Conservation (phyloP, 2,797 vertebrate genomes). For the Intellagama lesueurii region DNA sequence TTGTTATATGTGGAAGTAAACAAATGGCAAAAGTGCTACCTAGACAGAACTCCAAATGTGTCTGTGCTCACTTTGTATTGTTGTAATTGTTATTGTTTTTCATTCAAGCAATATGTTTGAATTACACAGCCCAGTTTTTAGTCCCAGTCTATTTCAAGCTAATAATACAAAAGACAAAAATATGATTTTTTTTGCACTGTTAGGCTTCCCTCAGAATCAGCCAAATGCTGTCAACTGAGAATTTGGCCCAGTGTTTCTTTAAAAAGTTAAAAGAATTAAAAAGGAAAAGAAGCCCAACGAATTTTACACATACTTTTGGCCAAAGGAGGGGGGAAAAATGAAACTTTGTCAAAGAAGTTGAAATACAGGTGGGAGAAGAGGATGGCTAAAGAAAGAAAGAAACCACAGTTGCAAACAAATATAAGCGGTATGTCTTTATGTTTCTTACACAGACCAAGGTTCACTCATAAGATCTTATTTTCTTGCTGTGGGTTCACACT, state of each 20-base stretch:
- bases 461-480: too few species aligned
- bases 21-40: conserved; percentile 16
- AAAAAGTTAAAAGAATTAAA: too few species aligned
- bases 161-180: background rate
- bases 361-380: too few species aligned
- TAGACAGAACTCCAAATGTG: conserved; percentile 22
- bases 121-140: background rate
- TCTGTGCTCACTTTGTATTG: conserved; percentile 5
- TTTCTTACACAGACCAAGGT: too few species aligned
- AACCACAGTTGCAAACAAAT: background rate
- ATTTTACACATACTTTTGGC: too few species aligned
- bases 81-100: background rate
- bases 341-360: too few species aligned
- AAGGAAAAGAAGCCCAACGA: too few species aligned
- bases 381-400: too few species aligned
- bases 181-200: background rate
- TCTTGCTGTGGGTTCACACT: too few species aligned
- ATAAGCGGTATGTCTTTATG: too few species aligned
- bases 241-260: background rate
- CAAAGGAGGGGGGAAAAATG: too few species aligned
- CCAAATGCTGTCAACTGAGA: background rate
- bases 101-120: conserved; percentile 10
- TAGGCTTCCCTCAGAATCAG: background rate
- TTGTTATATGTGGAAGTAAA: conserved; percentile 26
- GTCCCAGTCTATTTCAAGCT: background rate